Base-by-base conservation (phyloP, 2,797 vertebrate genomes). In the Salmo trutta region DNA sequence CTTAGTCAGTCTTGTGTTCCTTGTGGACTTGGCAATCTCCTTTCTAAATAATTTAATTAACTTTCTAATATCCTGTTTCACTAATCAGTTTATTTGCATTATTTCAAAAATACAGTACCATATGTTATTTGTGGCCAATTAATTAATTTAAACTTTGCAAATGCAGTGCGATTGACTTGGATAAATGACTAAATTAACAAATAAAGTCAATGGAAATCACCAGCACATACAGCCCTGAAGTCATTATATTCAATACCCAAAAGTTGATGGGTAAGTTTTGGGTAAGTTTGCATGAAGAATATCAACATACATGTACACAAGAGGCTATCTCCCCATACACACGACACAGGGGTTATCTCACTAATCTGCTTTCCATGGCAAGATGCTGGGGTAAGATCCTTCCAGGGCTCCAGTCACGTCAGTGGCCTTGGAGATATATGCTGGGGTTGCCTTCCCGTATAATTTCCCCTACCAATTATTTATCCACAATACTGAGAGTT, bases 261-360 rank as follows among this genome's bases (percentile, higher is more conserved):
- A 33, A 1, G 75, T 75, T 51, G 41, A 24, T 79, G 51, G 29
- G n/a, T n/a, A 66, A 19, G 5, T 47, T 47, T 47, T 52, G 47
- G 52, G 59, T 79, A 84, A 52, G 36, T 52, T 76, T 73, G 47
- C 67, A 5, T 52, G 71, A 68, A 75, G 52, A 72, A 76, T 78
- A 78, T 82, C 79, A 64, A 1, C 33, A 24, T 71, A 41, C 51
- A 59, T 65, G 52, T 62, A 76, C 47, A 75, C 41, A 10, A 10
- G 29, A 51, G 54, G 56, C 4, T 36, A 56, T 62, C 59, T 53
- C 21, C 81, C 53, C 52, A 81, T 56, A 69, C n/a, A 75, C 41
- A 47, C 79, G 80, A 41, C 36, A 3, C 84, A 19, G 76, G 73
- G 80, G 87, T 76, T 82, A 81, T 87, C 36, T 41, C 33, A 47